Evolutionary conservation across 2,888 invertebrate genomes (phyloP).

Genomic region (Acleris emargana): DNA sequence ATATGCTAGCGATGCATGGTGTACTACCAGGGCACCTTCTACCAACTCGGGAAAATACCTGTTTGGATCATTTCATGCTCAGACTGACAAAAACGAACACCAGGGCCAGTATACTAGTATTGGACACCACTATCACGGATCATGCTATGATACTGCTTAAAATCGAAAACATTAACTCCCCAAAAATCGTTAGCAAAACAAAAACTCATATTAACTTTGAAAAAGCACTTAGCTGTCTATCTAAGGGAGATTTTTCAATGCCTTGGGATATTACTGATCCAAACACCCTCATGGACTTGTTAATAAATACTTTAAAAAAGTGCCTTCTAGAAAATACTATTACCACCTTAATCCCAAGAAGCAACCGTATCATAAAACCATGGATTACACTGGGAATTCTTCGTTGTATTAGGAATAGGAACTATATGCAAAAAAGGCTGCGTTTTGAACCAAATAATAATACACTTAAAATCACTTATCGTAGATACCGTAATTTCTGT

Average conservation of each 20-base stretch:
- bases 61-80: too few species aligned
- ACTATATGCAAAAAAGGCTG: slow-evolving; percentile 2
- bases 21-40: too few species aligned
- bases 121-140: too few species aligned
- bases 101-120: too few species aligned
- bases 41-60: too few species aligned
- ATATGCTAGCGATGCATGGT: too few species aligned
- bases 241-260: not conserved
- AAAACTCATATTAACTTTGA: too few species aligned
- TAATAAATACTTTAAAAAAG: not conserved
- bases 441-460: not conserved
- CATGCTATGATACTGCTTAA: too few species aligned
- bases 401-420: not conserved
- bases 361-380: not conserved
- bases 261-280: not conserved
- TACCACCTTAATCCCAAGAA: not conserved
- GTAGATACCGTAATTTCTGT: not conserved
- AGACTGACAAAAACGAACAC: too few species aligned
- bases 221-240: not conserved
- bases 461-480: not conserved
- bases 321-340: not conserved
- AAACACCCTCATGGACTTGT: not conserved
- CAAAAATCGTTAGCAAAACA: too few species aligned
- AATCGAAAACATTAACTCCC: too few species aligned
- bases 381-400: slow-evolving; percentile 3